Evolutionary conservation across 2,888 invertebrate species (phyloP), one percentile per base, ranked within the genome.

Genomic region (Melanostoma scalare): DNA sequence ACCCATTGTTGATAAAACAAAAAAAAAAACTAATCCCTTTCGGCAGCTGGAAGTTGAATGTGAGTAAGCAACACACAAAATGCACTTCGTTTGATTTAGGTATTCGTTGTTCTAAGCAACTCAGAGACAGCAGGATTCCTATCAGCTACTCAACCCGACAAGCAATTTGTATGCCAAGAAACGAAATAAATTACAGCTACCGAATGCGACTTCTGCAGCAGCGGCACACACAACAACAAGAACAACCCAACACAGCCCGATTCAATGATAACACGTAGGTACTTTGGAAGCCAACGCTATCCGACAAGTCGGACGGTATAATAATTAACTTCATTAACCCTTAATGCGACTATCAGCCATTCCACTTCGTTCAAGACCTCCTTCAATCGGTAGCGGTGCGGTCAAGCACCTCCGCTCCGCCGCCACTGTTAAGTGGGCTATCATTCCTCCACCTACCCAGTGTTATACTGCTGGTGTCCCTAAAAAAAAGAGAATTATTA

Each of bases 251-350:
- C 60, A 74, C 48, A 61, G 4, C 36, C 38, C 78, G 69, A 74
- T 79, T 65, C 74, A 75, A 75, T 71, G 79, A 84, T 84, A 78
- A 79, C 75, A 61, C 71, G 38, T 61, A 60, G 20, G 20, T 74
- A 67, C 75, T 75, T 75, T 60, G 60, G 38, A 67, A 67, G 71
- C 42, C 75, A 68, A 72, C 75, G 61, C 52, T 72, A 61, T 75
- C 71, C 48, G 35, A 74, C 8, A 84, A 78, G 74, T 79, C 84
- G 58, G 79, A 55, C 79, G 48, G 74, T 84, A 76, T 85, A 85
- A 85, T 85, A 85, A 85, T 85, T 80, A 85, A 76, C 85, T 80
- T 80, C 85, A 85, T 85, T 85, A 85, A 85, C 85, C 85, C 85
- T 80, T 75, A 85, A 80, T 74, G 85, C 80, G 36, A 53, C 80